Evolutionary conservation across 2,888 invertebrate genomes (phyloP).

Genomic region (Marasmarcha lunaedactyla): DNA sequence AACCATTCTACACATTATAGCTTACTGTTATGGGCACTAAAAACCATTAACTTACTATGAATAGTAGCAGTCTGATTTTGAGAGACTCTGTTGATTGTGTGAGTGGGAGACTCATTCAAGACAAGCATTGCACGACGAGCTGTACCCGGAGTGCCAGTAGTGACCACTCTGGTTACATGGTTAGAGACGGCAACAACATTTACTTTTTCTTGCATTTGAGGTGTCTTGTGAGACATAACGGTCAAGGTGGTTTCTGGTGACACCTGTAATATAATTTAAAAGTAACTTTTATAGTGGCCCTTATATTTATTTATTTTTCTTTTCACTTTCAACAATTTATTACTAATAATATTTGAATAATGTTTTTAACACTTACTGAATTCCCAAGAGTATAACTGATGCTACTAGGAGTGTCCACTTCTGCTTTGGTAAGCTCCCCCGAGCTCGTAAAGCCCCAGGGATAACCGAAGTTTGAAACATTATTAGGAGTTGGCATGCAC

Average conservation of each 20-base stretch:
- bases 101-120: constrained; percentile 52
- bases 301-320: neutral
- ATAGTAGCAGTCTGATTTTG: constrained; percentile 63
- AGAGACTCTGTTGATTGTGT: constrained; percentile 50
- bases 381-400: constrained; percentile 63
- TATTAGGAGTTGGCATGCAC: constrained; percentile 69
- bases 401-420: constrained; percentile 62
- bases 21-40: too few relatives aligned
- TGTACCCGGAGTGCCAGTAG: constrained; percentile 42
- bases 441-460: constrained; percentile 65
- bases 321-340: too few relatives aligned
- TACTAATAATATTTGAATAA: too few relatives aligned
- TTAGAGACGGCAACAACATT: constrained; percentile 54
- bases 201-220: constrained; percentile 62
- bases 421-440: constrained; percentile 60
- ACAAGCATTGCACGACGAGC: constrained; percentile 60
- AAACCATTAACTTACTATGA: constrained; percentile 53
- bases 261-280: constrained; percentile 47
- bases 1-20: too few relatives aligned
- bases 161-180: constrained; percentile 54
- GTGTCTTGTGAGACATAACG: constrained; percentile 63
- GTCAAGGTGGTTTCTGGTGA: constrained; percentile 64
- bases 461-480: constrained; percentile 65
- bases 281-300: neutral
- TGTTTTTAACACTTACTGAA: constrained; percentile 47